phyloP scores from a whole-genome alignment of 2,797 vertebrate genomes.

The Heterohyrax brucei region DNA sequence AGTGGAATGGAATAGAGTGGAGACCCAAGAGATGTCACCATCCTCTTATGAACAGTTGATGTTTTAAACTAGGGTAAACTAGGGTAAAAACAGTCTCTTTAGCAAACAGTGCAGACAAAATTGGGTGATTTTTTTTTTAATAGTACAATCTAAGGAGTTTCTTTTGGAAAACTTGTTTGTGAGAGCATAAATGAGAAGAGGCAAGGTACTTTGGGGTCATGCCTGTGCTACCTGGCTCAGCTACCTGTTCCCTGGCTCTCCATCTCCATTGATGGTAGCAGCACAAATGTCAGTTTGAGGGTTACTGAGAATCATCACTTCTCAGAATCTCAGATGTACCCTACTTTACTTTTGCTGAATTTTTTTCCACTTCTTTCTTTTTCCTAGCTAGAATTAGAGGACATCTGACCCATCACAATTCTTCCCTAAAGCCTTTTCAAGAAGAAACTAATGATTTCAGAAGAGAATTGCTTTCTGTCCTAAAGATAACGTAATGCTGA shows the following conservation, averaged over 20 bases:
- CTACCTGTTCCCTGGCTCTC: background rate
- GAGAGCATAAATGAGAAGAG: background rate
- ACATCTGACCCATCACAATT: background rate
- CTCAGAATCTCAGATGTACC: background rate
- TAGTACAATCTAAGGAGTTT: background rate
- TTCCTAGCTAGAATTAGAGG: conserved; percentile 2
- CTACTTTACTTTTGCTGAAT: background rate
- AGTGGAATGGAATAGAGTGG: too few species aligned
- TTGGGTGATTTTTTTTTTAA: background rate
- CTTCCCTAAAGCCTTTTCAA: background rate
- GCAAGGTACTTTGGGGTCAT: too few species aligned
- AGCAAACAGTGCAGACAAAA: too few species aligned
- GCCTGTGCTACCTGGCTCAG: accelerated
- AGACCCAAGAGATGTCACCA: too few species aligned
- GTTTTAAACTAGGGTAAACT: too few species aligned
- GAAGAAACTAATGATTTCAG: background rate
- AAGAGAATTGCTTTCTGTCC: background rate
- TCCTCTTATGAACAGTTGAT: too few species aligned
- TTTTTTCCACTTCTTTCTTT: background rate
- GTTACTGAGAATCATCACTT: accelerated
- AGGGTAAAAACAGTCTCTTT: too few species aligned
- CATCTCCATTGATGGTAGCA: accelerated
- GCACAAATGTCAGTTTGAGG: background rate
- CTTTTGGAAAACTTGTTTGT: background rate
- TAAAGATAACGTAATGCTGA: background rate